Evolutionary conservation across 2,113 vertebrate genomes (phyloP), one percentile per base, ranked within the genome.

Genomic region (Hiodon alosoides): DNA sequence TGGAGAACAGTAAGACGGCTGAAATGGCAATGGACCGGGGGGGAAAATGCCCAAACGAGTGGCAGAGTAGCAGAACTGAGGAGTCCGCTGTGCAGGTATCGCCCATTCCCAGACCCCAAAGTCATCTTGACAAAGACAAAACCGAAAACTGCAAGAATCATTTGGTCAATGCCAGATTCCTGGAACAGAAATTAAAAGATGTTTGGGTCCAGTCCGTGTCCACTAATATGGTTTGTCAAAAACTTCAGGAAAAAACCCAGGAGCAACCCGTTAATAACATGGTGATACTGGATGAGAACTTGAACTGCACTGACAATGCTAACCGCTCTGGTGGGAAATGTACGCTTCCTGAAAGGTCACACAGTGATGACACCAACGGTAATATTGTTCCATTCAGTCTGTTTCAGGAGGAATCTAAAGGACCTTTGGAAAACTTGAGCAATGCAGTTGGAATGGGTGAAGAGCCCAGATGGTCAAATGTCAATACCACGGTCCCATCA

Each of bases 171-270:
- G 85, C 88, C 77, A 89, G 79, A 52, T 69, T 91, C 82, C 75
- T 88, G 47, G 91, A 92, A 81, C 91, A 87, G 76, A 93, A 90
- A 64, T 82, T 92, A 55, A 92, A 90, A 78, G 89, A 89, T 2
- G 87, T 86, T 74, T 83, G 89, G 70, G 87, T 82, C 54, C 84
- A 87, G 1, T 77, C 68, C 72, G 58, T 82, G 0, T 87, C 85
- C 64, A 78, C 88, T 68, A 84, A 76, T 76, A 79, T 78, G 76
- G 67, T 79, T 68, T 90, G 84, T 74, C 81, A 81, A 7, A 87
- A 78, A 6, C 76, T 73, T 79, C 71, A 81, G 61, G 81, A 83
- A 66, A 89, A 48, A 62, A 60, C 64, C 57, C 17, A 14, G 48
- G 48, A 52, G 47, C 64, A 59, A 31, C 16, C 31, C 31, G 31